These are phyloP conservation scores for Ahaetulla prasina DNA, from an alignment of 2,113 vertebrate genomes.

Conservation along the genomic window DNA sequence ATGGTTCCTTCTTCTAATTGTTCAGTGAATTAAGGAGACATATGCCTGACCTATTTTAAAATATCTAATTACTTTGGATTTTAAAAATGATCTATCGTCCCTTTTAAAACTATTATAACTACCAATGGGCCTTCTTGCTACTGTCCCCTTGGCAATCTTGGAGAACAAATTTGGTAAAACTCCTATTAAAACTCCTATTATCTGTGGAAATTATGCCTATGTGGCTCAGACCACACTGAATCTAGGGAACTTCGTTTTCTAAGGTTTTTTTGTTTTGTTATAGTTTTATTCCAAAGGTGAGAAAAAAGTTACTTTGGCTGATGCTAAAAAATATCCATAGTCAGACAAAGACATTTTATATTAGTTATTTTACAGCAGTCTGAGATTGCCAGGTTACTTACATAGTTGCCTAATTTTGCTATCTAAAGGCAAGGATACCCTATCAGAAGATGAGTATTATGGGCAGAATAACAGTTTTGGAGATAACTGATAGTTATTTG, in stretches of 20 bases:
- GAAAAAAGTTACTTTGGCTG: neutral
- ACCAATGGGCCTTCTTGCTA: neutral
- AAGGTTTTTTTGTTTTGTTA: neutral
- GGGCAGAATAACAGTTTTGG: neutral
- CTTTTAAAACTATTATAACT: neutral
- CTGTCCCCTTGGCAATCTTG: neutral
- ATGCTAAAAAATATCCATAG: neutral
- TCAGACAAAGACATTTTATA: neutral
- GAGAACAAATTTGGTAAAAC: neutral
- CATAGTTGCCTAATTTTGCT: neutral
- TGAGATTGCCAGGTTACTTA: neutral
- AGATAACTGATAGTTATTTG: neutral
- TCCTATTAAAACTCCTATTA: neutral
- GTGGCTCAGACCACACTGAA: neutral
- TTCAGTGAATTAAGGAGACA: neutral
- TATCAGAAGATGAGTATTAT: neutral
- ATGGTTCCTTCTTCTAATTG: neutral
- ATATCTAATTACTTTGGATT: neutral
- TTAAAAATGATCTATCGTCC: neutral
- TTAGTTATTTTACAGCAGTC: neutral
- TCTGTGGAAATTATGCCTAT: neutral
- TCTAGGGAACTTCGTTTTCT: neutral
- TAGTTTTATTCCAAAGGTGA: neutral
- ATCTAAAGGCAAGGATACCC: neutral
- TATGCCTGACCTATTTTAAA: neutral